A percentile compares a stretch with the other conserved stretches of the same genome.
Conservation (phyloP, 2,113 vertebrate species). For the Chroicocephalus ridibundus region DNA sequence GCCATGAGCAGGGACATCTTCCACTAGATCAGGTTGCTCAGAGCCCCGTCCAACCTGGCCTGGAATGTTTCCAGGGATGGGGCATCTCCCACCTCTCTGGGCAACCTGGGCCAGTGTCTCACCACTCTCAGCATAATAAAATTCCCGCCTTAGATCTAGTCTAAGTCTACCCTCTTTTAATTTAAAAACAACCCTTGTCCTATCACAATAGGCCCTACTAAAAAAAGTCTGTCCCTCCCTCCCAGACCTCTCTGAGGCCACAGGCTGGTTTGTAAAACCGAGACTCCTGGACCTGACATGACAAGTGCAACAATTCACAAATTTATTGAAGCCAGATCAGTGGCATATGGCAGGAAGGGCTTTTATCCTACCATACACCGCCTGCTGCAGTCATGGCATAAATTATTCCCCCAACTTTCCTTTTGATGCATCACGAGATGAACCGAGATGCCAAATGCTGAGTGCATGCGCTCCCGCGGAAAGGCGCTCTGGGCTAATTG, state of each 20-base stretch:
- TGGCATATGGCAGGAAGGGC: background rate
- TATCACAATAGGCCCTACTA: background rate
- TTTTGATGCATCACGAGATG: background rate
- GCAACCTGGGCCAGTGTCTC: background rate
- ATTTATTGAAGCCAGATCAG: rapidly evolving
- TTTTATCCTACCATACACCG: background rate
- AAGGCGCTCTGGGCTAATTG: background rate
- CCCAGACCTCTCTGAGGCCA: background rate
- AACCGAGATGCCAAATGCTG: background rate
- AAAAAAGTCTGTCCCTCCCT: background rate
- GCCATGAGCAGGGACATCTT: background rate
- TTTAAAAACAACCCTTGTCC: background rate
- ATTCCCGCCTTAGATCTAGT: background rate
- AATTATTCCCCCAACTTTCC: background rate
- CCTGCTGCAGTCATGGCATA: background rate
- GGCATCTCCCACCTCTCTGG: background rate
- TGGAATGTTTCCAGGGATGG: background rate
- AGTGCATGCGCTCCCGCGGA: background rate
- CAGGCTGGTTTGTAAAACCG: background rate
- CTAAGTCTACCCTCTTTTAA: background rate
- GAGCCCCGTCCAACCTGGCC: rapidly evolving
- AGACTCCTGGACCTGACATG: background rate
- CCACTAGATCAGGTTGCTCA: rapidly evolving
- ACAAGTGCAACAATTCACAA: background rate
- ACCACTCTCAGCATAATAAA: background rate